Conservation (phyloP, 2,888 invertebrate genomes). For the Diarsia mendica region DNA sequence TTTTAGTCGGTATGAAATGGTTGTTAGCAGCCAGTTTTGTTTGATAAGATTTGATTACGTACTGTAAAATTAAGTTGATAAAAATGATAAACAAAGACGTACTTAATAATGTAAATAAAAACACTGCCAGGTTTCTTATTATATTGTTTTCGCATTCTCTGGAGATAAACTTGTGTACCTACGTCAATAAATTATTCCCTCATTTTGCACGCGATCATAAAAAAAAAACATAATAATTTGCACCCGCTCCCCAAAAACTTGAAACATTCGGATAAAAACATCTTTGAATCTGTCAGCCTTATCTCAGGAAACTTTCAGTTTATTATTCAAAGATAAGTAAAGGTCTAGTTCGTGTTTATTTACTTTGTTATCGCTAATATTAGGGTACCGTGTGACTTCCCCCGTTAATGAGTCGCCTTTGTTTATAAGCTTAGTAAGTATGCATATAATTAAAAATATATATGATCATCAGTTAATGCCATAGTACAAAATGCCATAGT, state of each 20-base stretch:
- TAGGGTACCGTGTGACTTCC: not conserved
- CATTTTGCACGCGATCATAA: not conserved
- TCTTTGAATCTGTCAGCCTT: not conserved
- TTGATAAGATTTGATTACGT: not conserved
- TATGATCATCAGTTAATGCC: too few species aligned
- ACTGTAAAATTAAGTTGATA: not conserved
- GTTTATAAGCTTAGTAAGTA: not conserved
- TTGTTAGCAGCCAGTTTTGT: not conserved
- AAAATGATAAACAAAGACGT: not conserved
- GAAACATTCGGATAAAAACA: not conserved
- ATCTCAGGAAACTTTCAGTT: slow-evolving; percentile 3
- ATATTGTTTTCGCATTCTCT: not conserved
- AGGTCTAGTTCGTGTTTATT: slow-evolving; percentile 32
- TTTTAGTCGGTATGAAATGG: not conserved
- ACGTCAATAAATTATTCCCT: not conserved
- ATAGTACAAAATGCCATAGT: too few species aligned
- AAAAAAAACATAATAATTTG: not conserved
- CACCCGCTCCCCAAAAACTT: not conserved
- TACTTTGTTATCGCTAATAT: slow-evolving; percentile 16
- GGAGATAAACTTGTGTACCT: not conserved
- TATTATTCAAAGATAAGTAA: not conserved
- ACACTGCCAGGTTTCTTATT: not conserved
- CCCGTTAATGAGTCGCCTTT: not conserved
- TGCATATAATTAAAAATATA: too few species aligned
- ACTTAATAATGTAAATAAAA: not conserved